phyloP scores from a whole-genome alignment of 2,797 vertebrate genomes.

The Benthosema pterotum region DNA sequence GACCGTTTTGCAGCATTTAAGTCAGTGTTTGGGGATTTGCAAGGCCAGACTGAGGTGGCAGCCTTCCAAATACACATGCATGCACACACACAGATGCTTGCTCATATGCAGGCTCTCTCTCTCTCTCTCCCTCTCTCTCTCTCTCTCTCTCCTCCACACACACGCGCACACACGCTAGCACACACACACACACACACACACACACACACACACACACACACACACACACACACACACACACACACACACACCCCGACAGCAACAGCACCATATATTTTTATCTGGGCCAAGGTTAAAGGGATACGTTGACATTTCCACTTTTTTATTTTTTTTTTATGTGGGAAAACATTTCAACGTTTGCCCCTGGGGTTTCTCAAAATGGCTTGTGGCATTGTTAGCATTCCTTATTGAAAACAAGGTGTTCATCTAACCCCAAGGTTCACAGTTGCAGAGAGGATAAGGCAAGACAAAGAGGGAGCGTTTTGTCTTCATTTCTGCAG shows the following conservation, averaged over 20 bases:
- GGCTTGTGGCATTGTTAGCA: slow-evolving; percentile 35
- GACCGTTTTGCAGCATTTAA: slow-evolving; percentile 64
- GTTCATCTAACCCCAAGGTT: neutral
- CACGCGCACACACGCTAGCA: slow-evolving; percentile 22
- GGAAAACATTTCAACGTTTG: slow-evolving; percentile 28
- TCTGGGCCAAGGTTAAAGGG: slow-evolving; percentile 44
- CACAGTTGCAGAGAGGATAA: neutral
- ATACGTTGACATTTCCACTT: slow-evolving; percentile 47
- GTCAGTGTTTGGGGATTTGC: slow-evolving; percentile 53
- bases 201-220: slow-evolving; percentile 23
- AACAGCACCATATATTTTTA: slow-evolving; percentile 36
- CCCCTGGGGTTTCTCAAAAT: slow-evolving; percentile 26
- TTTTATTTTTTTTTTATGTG: slow-evolving; percentile 35
- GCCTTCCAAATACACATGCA: slow-evolving; percentile 59
- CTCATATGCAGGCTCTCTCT: no score
- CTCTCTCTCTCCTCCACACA: no score
- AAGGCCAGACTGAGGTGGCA: slow-evolving; percentile 63
- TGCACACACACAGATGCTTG: neutral
- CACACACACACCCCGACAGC: no score
- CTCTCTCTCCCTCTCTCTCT: no score
- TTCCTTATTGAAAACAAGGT: slow-evolving; percentile 31
- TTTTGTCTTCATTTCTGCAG: neutral
- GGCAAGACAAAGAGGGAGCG: neutral
- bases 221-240: slow-evolving; percentile 31
- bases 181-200: slow-evolving; percentile 29